Base-by-base conservation (phyloP, 1,140 invertebrate genomes). In the Argopecten irradians region DNA sequence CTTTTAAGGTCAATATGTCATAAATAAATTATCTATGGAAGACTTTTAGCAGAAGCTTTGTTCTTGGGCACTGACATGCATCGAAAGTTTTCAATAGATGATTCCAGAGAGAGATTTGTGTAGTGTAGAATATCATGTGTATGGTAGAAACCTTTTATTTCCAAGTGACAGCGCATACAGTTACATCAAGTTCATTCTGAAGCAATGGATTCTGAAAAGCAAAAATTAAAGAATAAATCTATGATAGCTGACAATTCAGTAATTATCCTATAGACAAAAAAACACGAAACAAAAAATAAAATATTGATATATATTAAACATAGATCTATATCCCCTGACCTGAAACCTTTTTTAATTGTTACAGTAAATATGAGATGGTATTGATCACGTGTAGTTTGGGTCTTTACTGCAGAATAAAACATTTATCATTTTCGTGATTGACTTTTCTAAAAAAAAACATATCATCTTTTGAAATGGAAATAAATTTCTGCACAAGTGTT, bases 1-100 rank as follows among this genome's bases (percentile, higher is more conserved):
- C n/a, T 71, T 71, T 71, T 71, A 71, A 71, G n/a, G n/a, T 22
- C 55, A 28, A 71, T 71, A 71, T 71, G 55, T 71, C 55, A 71
- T 71, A 71, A 7, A 7, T 71, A 71, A 71, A 71, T 22, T n/a
- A 71, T n/a, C 7, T 71, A 28, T 46, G 55, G 28, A 28, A 71
- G 22, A n/a, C 55, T 5, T 71, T 71, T 11, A 28, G 22, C 55
- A 71, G 7, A 3, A 28, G 55, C 55, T 71, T 71, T 71, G 55
- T 71, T 71, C 55, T 71, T 71, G 55, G 28, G 55, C 55, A 71
- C 28, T 71, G 55, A n/a, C 28, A 71, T 71, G 55, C 55, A 71
- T 71, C 55, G 55, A 71, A n/a, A 16, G 55, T n/a, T 71, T 71
- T 11, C 55, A 71, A 71, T 71, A 16, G 22, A 8, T 28, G 14